Evolutionary conservation across 2,113 vertebrate genomes (phyloP).

Genomic region (Crotalus tigris): DNA sequence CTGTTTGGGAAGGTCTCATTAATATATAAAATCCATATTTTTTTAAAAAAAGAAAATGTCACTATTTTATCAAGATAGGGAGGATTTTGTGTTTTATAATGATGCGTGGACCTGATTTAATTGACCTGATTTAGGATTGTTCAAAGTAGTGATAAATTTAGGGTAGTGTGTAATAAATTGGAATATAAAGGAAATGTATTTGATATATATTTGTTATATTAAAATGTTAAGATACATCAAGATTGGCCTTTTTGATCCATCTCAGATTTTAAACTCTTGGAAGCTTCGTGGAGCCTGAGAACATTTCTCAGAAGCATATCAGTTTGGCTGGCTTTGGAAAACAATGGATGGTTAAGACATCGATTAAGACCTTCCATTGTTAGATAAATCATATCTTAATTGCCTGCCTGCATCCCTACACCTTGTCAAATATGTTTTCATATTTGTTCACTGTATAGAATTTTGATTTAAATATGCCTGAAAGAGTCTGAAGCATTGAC

Average conservation of each 20-base stretch:
- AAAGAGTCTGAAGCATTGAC: background rate
- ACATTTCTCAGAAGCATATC: background rate
- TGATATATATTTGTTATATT: background rate
- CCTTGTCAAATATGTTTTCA: background rate
- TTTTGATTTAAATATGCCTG: background rate
- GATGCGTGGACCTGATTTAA: background rate
- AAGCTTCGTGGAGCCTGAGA: background rate
- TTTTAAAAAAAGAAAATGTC: background rate
- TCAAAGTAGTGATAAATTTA: background rate
- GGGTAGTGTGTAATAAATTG: background rate
- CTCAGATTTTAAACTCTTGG: background rate
- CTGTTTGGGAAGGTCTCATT: background rate
- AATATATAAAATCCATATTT: background rate
- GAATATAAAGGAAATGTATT: background rate
- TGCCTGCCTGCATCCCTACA: background rate
- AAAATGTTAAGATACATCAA: background rate
- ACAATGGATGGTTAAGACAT: background rate
- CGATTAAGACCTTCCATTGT: background rate
- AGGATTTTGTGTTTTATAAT: background rate
- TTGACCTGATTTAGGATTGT: background rate
- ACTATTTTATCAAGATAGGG: background rate
- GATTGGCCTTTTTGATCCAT: background rate
- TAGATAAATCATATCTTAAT: background rate
- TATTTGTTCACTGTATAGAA: background rate
- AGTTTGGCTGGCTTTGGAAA: slow-evolving; percentile 1